Evolutionary conservation across 2,888 invertebrate species (phyloP).

Genomic region (Galeopsomyia nigrocyanea): DNA sequence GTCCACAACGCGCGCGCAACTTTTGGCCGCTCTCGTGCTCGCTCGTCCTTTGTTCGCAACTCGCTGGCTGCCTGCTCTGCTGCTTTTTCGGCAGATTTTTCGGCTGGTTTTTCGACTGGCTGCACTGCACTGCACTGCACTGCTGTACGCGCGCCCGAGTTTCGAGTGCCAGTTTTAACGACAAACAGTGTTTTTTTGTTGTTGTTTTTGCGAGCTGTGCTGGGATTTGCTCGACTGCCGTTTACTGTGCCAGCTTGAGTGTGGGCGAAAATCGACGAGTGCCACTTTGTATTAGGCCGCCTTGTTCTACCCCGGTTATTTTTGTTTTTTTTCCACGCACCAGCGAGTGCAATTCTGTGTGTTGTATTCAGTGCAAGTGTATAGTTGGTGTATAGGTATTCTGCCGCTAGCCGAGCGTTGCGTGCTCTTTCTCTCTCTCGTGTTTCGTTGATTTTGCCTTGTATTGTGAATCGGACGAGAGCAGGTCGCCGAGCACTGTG

Average conservation of each 20-base stretch:
- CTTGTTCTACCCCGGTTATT: not conserved
- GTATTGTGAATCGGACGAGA: not conserved
- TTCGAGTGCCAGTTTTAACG: constrained; percentile 25
- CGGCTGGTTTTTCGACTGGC: too few relatives aligned
- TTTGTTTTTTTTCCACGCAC: constrained; percentile 1
- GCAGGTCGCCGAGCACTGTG: not conserved
- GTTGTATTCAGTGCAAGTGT: constrained; percentile 5
- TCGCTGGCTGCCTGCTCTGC: too few relatives aligned
- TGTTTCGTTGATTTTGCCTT: not conserved
- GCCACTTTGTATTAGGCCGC: constrained; percentile 15
- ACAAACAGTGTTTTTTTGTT: constrained; percentile 10
- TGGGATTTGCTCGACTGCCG: not conserved
- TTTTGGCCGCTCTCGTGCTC: too few relatives aligned
- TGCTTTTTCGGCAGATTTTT: too few relatives aligned
- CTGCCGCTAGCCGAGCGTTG: not conserved
- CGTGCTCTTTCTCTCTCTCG: not conserved
- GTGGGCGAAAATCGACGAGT: constrained; percentile 19
- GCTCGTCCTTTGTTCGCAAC: too few relatives aligned
- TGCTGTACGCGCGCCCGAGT: not conserved
- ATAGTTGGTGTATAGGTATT: not conserved
- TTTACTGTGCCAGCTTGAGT: constrained; percentile 9
- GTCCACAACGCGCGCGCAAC: too few relatives aligned
- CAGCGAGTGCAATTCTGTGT: not conserved
- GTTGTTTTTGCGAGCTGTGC: not conserved
- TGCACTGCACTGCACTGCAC: too few relatives aligned